A percentile compares a stretch with the other conserved stretches of the same genome.
These are phyloP conservation scores for Subacronicta megacephala DNA, from an alignment of 2,888 invertebrate species.

Conservation along the genomic window DNA sequence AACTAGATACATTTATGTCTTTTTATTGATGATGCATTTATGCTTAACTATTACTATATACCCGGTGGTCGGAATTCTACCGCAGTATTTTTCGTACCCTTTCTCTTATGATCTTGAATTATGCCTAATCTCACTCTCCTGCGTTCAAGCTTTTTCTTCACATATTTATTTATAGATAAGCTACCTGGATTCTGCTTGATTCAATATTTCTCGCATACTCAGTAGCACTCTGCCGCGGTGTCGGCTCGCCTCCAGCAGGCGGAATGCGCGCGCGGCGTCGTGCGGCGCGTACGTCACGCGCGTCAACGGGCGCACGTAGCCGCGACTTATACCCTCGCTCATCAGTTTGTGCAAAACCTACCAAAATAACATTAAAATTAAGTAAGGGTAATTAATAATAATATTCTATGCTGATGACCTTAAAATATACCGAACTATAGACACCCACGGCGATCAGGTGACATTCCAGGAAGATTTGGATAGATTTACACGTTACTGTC, in stretches of 20 bases:
- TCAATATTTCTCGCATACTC: constrained; percentile 8
- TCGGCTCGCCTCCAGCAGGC: constrained; percentile 23
- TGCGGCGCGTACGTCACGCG: constrained; percentile 60
- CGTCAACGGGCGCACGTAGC: constrained; percentile 72
- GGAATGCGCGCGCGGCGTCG: constrained; percentile 39
- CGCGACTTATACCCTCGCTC: constrained; percentile 69
- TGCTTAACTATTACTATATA: no score
- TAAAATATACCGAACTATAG: not conserved
- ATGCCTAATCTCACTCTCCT: no score
- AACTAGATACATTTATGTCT: no score
- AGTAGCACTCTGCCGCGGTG: constrained; percentile 50
- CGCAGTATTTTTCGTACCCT: no score
- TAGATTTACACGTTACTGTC: not conserved
- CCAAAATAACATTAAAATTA: not conserved
- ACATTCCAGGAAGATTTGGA: not conserved
- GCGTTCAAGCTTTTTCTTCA: no score
- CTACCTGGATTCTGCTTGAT: constrained; percentile 31
- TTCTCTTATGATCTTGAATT: no score
- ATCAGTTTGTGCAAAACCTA: constrained; percentile 65
- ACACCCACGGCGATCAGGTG: not conserved
- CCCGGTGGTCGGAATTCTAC: no score
- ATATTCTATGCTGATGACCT: not conserved
- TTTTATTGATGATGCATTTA: no score
- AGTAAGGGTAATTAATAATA: no score
- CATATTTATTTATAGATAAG: no score